phyloP scores from a whole-genome alignment of 2,888 invertebrate species.

The Sympetrum striolatum region DNA sequence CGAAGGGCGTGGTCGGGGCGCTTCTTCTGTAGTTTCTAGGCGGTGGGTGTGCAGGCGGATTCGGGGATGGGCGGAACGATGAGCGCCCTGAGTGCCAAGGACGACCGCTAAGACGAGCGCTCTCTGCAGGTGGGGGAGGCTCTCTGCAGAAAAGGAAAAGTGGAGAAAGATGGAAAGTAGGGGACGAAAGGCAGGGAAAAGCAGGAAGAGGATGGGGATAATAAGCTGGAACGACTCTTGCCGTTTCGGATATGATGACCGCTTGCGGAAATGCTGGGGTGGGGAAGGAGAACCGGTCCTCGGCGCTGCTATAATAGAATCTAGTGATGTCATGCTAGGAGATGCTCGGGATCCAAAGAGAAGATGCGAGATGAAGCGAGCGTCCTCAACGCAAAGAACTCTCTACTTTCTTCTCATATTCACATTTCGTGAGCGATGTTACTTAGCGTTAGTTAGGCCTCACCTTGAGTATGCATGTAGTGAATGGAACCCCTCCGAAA shows the following conservation, averaged over 20 bases:
- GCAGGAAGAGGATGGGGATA: slow-evolving; percentile 7
- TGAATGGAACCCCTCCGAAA: no score
- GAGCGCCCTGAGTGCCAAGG: not conserved
- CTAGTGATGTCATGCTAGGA: not conserved
- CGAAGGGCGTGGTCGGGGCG: not conserved
- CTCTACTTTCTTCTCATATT: no score
- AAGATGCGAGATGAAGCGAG: not conserved
- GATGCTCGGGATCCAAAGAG: not conserved
- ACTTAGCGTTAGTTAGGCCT: no score
- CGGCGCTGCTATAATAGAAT: not conserved
- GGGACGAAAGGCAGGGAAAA: not conserved
- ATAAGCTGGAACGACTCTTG: not conserved
- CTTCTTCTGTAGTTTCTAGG: not conserved
- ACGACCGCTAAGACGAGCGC: slow-evolving; percentile 11
- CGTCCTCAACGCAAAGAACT: no score
- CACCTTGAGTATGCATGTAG: no score
- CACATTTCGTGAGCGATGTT: no score
- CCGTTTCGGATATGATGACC: slow-evolving; percentile 38
- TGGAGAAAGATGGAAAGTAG: not conserved
- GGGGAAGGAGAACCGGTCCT: not conserved
- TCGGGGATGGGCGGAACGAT: not conserved
- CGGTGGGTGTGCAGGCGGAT: not conserved
- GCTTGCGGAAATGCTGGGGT: slow-evolving; percentile 22
- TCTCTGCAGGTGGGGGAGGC: not conserved
- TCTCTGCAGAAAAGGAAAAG: not conserved